Conservation (phyloP, 2,888 invertebrate genomes). For the Biston betularia region DNA sequence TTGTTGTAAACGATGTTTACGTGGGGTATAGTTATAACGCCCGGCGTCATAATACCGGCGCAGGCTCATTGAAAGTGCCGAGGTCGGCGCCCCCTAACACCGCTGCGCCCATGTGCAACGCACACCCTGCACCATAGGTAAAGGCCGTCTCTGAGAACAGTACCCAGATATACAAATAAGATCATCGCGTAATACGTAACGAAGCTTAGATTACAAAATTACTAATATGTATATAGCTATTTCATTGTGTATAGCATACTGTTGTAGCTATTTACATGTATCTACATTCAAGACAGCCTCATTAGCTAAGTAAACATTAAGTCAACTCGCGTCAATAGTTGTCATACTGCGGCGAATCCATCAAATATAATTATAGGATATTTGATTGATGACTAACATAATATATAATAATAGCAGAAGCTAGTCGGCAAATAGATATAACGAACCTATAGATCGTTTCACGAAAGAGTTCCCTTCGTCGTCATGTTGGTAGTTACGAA, state of each 20-base stretch:
- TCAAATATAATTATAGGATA: slow-evolving; percentile 43
- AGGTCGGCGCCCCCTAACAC: too few relatives aligned
- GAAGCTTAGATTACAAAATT: slow-evolving; percentile 26
- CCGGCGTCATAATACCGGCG: too few relatives aligned
- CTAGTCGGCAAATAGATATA: slow-evolving; percentile 30
- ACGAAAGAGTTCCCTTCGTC: too few relatives aligned
- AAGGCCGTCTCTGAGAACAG: too few relatives aligned
- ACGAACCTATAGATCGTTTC: too few relatives aligned
- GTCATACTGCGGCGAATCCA: slow-evolving; percentile 35
- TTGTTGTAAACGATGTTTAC: too few relatives aligned
- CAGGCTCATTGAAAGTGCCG: too few relatives aligned
- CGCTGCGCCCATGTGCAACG: too few relatives aligned
- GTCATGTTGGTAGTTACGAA: too few relatives aligned
- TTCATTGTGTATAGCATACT: not conserved
- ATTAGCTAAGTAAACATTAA: slow-evolving; percentile 41
- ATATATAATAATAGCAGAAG: slow-evolving; percentile 24
- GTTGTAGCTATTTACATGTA: too few relatives aligned
- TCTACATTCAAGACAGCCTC: slow-evolving; percentile 34
- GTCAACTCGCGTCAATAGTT: slow-evolving; percentile 31
- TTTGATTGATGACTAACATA: slow-evolving; percentile 42
- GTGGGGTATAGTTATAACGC: too few relatives aligned
- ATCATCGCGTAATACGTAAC: slow-evolving; percentile 1
- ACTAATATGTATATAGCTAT: slow-evolving; percentile 15
- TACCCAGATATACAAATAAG: not conserved
- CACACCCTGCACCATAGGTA: too few relatives aligned